phyloP scores from a whole-genome alignment of 2,888 invertebrate genomes.

The Esperia sulphurella region DNA sequence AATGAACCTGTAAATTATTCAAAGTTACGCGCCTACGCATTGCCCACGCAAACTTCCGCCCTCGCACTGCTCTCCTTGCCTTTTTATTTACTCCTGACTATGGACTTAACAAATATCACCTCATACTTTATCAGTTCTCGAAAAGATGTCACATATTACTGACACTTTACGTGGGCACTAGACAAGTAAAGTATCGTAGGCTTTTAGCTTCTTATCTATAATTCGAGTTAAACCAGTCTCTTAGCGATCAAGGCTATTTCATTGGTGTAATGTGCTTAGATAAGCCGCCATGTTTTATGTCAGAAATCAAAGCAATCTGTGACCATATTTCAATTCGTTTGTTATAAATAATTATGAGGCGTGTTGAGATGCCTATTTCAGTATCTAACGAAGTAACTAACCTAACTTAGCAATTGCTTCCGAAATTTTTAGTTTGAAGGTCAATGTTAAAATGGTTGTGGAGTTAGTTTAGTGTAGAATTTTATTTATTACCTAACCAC shows the following conservation, averaged over 20 bases:
- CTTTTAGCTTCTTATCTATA: slow-evolving; percentile 3
- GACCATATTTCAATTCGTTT: too few relatives aligned
- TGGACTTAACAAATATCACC: slow-evolving; percentile 1
- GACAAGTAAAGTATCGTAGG: slow-evolving; percentile 4
- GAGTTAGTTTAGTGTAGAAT: too few relatives aligned
- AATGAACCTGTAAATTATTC: background rate
- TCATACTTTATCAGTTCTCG: slow-evolving; percentile 1
- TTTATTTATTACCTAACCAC: too few relatives aligned
- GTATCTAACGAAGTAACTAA: too few relatives aligned
- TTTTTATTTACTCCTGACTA: slow-evolving; percentile 19
- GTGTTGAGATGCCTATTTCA: too few relatives aligned
- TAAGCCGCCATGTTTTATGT: too few relatives aligned
- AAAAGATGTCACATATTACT: slow-evolving; percentile 6
- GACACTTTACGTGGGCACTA: background rate
- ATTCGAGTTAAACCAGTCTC: background rate
- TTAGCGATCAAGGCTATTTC: background rate
- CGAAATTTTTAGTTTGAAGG: too few relatives aligned
- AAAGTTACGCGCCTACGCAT: slow-evolving; percentile 17
- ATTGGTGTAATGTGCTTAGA: background rate
- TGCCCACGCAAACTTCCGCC: slow-evolving; percentile 17
- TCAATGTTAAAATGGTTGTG: too few relatives aligned
- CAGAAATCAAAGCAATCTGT: too few relatives aligned
- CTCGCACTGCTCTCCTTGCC: slow-evolving; percentile 19
- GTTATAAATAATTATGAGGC: too few relatives aligned
- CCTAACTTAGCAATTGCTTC: too few relatives aligned